Base-by-base conservation (phyloP, 35 echinoderm and acorn worm genomes). In the Amphiura filiformis region DNA sequence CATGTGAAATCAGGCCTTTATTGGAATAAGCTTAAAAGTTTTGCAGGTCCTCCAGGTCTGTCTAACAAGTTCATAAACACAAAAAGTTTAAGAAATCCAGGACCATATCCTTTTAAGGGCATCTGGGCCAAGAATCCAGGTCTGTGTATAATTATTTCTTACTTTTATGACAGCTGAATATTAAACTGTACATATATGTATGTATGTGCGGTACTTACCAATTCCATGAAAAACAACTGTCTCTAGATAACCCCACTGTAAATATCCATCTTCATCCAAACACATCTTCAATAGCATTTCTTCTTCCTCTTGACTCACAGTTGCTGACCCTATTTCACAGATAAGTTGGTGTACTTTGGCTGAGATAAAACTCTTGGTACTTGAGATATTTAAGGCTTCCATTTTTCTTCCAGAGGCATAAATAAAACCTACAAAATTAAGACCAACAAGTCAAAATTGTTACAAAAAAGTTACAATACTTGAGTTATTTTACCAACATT, bases 271-370 rank as follows among this genome's bases (percentile, higher is more conserved):
- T 57, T 31, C 0, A 20, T 44, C 12, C 41, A 84, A 64, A 31
- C 82, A 84, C 11, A 32, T 38, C 32, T 34, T 32, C 14, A 32
- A 13, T 35, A 32, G 15, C 32, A 28, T 34, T 34, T 17, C 33
- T 33, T 38, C 41, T 84, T 33, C 44, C 7, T 7, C 44, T 11
- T 7, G 44, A 20, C 20, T 20, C 20, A 52, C 20, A 7, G 7
- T 65, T 20, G 38, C 38, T 38, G 78, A 23, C 28, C 87, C 87
- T 35, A 89, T 20, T 22, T 89, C 36, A 81, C 79, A 82, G 32
- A 89, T 52, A 79, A 89, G 87, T 82, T 65, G 87, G 44, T 82
- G 49, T 79, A 81, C 79, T 35, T 38, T 57, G 35, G 87, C 49
- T 9, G 87, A 82, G 23, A 89, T 78, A 82, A 32, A 89, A n/a